phyloP scores from a whole-genome alignment of 2,113 vertebrate genomes.

The Pitta sordida region DNA sequence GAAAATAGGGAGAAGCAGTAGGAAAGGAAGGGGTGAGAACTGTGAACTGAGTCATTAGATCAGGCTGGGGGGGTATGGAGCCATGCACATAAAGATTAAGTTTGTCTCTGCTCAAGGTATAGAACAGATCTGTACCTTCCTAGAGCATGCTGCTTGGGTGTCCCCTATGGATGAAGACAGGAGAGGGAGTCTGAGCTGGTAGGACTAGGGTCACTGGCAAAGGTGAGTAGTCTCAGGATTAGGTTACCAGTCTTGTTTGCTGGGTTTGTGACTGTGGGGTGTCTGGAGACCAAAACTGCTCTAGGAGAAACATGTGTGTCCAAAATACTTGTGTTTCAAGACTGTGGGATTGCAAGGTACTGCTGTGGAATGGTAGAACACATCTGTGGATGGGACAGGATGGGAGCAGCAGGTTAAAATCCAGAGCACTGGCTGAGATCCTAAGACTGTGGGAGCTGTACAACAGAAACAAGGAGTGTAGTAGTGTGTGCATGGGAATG shows the following conservation, averaged over 20 bases:
- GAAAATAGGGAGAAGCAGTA: not conserved
- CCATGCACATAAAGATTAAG: not conserved
- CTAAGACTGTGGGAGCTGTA: not conserved
- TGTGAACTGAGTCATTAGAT: not conserved
- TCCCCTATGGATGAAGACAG: not conserved
- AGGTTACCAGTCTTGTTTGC: not conserved
- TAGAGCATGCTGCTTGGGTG: not conserved
- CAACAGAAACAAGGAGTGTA: not conserved
- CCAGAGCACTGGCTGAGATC: not conserved
- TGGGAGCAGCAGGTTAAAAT: not conserved
- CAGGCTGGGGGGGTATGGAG: not conserved
- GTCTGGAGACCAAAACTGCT: not conserved
- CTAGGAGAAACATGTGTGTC: not conserved
- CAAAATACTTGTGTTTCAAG: not conserved
- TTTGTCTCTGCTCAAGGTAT: not conserved
- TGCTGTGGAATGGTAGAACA: not conserved
- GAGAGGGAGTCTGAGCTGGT: not conserved
- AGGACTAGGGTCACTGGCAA: not conserved
- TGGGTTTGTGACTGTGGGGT: not conserved
- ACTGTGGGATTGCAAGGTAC: not conserved
- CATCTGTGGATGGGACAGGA: not conserved
- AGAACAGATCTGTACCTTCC: not conserved
- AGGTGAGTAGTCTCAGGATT: not conserved
- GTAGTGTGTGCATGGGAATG: rapidly evolving
- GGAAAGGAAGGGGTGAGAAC: not conserved